Evolutionary conservation across 2,113 vertebrate species (phyloP), one percentile per base, ranked within the genome.

Genomic region (Caloenas nicobarica): DNA sequence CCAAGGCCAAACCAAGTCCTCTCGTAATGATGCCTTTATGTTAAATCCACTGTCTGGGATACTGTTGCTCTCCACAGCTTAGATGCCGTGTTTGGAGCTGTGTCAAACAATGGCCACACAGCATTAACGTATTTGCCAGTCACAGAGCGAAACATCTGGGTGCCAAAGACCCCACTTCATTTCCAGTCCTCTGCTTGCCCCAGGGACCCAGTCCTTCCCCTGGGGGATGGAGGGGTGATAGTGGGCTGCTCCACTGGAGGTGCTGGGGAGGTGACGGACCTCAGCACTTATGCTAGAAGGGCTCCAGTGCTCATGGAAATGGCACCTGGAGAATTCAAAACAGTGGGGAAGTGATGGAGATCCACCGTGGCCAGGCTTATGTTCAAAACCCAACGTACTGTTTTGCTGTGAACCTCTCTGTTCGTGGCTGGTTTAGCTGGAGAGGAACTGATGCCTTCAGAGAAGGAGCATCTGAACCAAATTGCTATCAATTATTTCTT

Each of bases 241-340:
- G 21, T 0, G 0, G 31, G n/a, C n/a, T 54, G 23, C 28, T 50
- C 18, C 17, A 1, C 24, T 62, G n/a, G 24, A 73, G n/a, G 21
- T 36, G 7, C 36, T 56, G 60, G 28, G 58, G 28, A 62, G 10
- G 10, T 36, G 51, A 5, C 4, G 9, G 22, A 7, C 48, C 33
- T 77, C 42, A 38, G 34, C 21, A 4, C 50, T 69, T 24, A 9
- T 70, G 29, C 46, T 34, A 28, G 2, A 72, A 84, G 24, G 16
- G n/a, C 38, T 81, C 34, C 16, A 5, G 28, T 61, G 50, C 36
- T 42, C 33, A 26, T 74, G 56, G 57, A 74, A 66, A 19, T 28
- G 42, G 22, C 31, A 19, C 11, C 18, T 54, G 46, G 42, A 68
- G 28, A 74, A 66, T 33, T 24, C 66, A 62, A 26, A 81, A 1